phyloP scores from a whole-genome alignment of 1,140 invertebrate genomes.

The Penaeus indicus region DNA sequence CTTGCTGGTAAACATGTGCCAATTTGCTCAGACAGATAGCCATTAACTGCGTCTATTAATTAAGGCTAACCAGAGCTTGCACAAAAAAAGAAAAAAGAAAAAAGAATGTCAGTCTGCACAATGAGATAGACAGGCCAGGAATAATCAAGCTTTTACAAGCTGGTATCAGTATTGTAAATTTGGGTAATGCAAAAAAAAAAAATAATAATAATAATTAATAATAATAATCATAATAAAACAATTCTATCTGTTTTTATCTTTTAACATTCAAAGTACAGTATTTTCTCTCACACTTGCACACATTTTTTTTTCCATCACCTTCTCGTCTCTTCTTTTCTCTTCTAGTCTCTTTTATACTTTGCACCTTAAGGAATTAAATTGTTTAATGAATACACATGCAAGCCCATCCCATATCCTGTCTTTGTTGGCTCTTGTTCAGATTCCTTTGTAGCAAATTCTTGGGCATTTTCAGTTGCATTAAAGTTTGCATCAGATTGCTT shows the following conservation, averaged over 20 bases:
- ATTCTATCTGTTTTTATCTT: no score
- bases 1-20: slow-evolving; percentile 31
- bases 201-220: no score
- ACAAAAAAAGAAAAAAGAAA: background rate
- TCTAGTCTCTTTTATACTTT: no score
- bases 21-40: slow-evolving; percentile 32
- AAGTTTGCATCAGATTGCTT: slow-evolving; percentile 37
- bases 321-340: no score
- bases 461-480: slow-evolving; percentile 48
- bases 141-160: background rate
- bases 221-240: no score
- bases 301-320: no score
- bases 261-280: no score
- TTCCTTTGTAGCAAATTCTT: slow-evolving; percentile 43
- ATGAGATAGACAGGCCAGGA: slow-evolving; percentile 20
- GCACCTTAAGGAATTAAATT: no score
- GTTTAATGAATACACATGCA: no score
- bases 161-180: background rate
- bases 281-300: no score
- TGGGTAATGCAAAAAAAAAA: background rate
- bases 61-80: slow-evolving; percentile 35
- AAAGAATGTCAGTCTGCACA: slow-evolving; percentile 31
- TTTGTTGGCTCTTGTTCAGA: slow-evolving; percentile 42
- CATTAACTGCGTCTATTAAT: slow-evolving; percentile 17
- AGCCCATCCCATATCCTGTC: slow-evolving; percentile 16